phyloP scores from a whole-genome alignment of 2,888 invertebrate genomes.

The Epistrophe grossulariae region DNA sequence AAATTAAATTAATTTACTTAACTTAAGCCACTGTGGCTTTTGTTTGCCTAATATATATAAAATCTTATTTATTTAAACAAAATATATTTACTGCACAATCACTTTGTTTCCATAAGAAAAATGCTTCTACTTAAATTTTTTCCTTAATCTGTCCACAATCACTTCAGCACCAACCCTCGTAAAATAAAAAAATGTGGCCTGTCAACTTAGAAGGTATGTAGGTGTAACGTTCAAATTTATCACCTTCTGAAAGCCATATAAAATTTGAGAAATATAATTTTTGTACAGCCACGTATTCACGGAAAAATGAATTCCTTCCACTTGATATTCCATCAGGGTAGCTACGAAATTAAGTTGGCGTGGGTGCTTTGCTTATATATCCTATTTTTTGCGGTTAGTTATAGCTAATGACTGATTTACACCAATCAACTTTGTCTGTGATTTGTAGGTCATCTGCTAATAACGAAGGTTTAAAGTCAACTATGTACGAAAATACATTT shows the following conservation, averaged over 20 bases:
- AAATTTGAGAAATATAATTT: not conserved
- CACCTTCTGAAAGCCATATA: not conserved
- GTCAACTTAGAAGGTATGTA: not conserved
- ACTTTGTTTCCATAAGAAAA: slow-evolving; percentile 1
- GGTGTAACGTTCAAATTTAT: not conserved
- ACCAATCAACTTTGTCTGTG: not conserved
- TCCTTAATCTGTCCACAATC: not conserved
- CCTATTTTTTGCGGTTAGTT: not conserved
- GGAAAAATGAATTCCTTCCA: not conserved
- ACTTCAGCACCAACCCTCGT: slow-evolving; percentile 1
- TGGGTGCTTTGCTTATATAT: not conserved
- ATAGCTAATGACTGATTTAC: not conserved
- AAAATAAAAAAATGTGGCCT: not conserved
- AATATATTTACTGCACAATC: not conserved
- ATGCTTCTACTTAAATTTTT: not conserved
- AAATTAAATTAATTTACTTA: too few species aligned
- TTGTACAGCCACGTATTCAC: not conserved
- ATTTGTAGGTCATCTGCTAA: not conserved
- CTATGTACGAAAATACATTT: too few species aligned
- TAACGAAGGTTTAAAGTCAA: not conserved
- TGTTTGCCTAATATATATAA: not conserved
- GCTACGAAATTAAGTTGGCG: not conserved
- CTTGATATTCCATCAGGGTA: not conserved
- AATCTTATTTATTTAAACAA: not conserved
- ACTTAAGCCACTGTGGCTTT: not conserved